A percentile compares a stretch with the other conserved stretches of the same genome.
Conservation (phyloP, 1,140 invertebrate genomes). For the Augochlora pura region DNA sequence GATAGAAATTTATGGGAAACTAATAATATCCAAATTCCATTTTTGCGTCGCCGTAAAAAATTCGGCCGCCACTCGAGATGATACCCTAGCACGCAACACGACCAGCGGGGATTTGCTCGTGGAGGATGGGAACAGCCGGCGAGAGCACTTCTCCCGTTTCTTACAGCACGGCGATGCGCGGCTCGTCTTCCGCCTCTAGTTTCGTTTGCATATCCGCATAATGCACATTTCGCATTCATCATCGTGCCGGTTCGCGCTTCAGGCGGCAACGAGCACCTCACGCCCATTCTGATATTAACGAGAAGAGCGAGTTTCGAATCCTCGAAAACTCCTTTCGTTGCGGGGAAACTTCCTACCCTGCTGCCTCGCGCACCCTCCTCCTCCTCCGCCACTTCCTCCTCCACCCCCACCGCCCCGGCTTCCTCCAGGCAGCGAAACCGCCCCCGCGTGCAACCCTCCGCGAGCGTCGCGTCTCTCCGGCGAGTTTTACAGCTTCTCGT, state of each 20-base stretch:
- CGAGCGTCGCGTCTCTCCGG: neutral
- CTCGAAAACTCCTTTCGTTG: conserved; percentile 32
- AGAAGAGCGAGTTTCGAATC: conserved; percentile 32
- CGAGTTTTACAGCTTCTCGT: conserved; percentile 48
- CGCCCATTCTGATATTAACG: conserved; percentile 31
- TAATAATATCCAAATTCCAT: too few species aligned
- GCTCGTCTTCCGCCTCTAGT: neutral
- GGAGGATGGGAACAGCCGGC: neutral
- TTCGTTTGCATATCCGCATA: conserved; percentile 24
- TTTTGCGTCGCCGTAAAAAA: too few species aligned
- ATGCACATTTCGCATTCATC: conserved; percentile 30
- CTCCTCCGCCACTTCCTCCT: neutral
- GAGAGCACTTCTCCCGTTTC: neutral
- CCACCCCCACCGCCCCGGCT: too few species aligned
- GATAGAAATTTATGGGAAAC: too few species aligned
- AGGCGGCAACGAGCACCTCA: neutral
- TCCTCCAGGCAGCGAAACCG: neutral
- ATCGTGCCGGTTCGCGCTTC: conserved; percentile 15
- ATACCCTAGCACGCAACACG: neutral
- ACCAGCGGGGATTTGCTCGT: neutral
- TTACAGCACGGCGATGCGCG: neutral
- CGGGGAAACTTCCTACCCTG: conserved; percentile 41
- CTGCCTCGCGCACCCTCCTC: too few species aligned
- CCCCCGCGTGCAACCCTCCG: too few species aligned
- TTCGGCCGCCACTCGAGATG: neutral